Evolutionary conservation across 2,888 invertebrate genomes (phyloP), one percentile per base, ranked within the genome.

Genomic region (Boloria euphrosyne): DNA sequence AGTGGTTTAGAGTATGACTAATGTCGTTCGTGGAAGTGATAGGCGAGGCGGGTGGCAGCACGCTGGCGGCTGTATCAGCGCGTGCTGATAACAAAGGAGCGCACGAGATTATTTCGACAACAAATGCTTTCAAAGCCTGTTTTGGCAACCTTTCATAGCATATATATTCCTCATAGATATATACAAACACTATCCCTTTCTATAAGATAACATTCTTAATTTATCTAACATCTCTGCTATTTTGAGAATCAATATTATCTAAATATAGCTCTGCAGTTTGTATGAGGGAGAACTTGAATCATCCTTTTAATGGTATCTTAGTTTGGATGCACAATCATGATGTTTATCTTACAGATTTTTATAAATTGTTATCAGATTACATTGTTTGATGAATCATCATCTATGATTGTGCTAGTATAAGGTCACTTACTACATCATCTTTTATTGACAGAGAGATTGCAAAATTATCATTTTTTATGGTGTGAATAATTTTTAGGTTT

Each of bases 401-500:
- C 84, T 87, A 84, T 88, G 88, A 89, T 89, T 89, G 84, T 18
- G 51, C 55, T 59, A 63, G 43, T 63, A 66, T 55, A 70, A 68
- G 69, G 67, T 70, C 62, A 67, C 59, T 74, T 63, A 66, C 62
- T 66, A 70, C 59, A 83, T 80, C 84, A 71, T 72, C 65, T 68
- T 59, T 57, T 18, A 58, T 82, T 84, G 80, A 83, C 72, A 77
- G 71, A 74, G 74, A 73, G 80, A 75, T 82, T 84, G 79, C 81
- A 77, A 83, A 83, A 61, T 44, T 18, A 38, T 81, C 78, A 66
- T 75, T 71, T 22, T 59, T 63, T 51, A 83, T 77, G 61, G 73
- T 76, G 74, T 79, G 49, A 78, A 78, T 79, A 76, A 74, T 79
- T 93, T 92, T 77, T 89, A 96, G 96, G 95, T 96, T 72, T 94